These are phyloP conservation scores for Drosophila tanythrix DNA, from an alignment of 2,888 invertebrate genomes.

Conservation along the genomic window DNA sequence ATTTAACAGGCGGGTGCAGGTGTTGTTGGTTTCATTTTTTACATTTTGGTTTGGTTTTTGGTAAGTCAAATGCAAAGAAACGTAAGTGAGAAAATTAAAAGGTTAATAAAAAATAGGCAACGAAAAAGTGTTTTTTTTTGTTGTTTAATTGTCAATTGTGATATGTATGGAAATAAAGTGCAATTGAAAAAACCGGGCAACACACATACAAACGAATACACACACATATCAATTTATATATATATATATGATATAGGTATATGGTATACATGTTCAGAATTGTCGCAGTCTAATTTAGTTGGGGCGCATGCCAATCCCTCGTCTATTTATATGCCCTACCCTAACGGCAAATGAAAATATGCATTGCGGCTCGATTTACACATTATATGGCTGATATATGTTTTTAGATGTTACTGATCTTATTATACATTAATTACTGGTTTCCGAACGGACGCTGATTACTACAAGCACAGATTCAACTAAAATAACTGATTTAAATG, in stretches of 20 bases:
- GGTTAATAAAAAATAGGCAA: constrained; percentile 39
- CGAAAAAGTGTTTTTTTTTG: constrained; percentile 5
- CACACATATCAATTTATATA: constrained; percentile 2
- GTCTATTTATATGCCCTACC: constrained; percentile 65
- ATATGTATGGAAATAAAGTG: constrained; percentile 29
- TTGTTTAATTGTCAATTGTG: constrained; percentile 9
- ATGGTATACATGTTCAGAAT: constrained; percentile 8
- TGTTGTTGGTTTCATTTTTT: constrained; percentile 45
- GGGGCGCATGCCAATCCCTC: constrained; percentile 36
- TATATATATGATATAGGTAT: background rate
- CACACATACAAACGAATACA: constrained; percentile 21
- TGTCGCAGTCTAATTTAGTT: constrained; percentile 18
- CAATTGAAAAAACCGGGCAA: constrained; percentile 31
- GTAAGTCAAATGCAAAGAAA: constrained; percentile 75
- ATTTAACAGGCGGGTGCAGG: constrained; percentile 54
- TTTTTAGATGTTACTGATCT: constrained; percentile 6
- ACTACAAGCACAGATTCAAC: constrained; percentile 4
- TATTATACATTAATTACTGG: constrained; percentile 13
- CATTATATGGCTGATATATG: constrained; percentile 6
- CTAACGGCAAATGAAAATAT: constrained; percentile 36
- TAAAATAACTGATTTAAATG: constrained; percentile 5
- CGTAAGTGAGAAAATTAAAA: constrained; percentile 58
- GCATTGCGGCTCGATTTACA: constrained; percentile 31
- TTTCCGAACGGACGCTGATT: background rate
- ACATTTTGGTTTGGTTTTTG: constrained; percentile 3